phyloP scores from a whole-genome alignment of 2,888 invertebrate genomes.

The Escarpia spicata region DNA sequence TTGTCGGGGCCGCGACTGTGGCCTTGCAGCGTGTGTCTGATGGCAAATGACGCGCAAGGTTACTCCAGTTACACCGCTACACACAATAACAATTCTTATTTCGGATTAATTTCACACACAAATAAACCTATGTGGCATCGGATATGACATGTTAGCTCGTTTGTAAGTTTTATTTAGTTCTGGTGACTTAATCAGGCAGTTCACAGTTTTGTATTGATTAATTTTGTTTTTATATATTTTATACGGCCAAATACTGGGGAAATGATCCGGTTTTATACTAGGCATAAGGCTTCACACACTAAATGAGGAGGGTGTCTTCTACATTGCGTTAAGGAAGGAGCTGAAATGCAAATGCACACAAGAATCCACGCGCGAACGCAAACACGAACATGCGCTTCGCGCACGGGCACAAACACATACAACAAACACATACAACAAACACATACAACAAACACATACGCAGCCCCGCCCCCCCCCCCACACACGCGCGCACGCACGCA shows the following conservation, averaged over 20 bases:
- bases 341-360: background rate
- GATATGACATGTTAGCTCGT: background rate
- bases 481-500: background rate
- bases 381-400: background rate
- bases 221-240: too few species aligned
- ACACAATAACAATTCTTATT: too few species aligned
- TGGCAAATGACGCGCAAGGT: constrained; percentile 13
- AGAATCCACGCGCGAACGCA: background rate
- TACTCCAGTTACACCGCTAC: background rate
- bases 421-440: too few species aligned
- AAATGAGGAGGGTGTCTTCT: too few species aligned
- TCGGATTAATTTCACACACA: background rate
- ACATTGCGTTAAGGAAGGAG: background rate
- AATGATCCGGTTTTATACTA: too few species aligned
- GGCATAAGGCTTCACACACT: too few species aligned
- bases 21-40: constrained; percentile 76
- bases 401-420: background rate
- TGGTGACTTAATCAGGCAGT: too few species aligned
- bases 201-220: too few species aligned
- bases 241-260: too few species aligned
- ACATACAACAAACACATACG: background rate
- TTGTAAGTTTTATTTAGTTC: too few species aligned
- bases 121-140: background rate
- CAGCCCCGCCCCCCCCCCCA: too few species aligned
- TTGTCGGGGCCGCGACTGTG: constrained; percentile 82